phyloP scores from a whole-genome alignment of 2,113 vertebrate genomes.

The Vidua chalybeata region DNA sequence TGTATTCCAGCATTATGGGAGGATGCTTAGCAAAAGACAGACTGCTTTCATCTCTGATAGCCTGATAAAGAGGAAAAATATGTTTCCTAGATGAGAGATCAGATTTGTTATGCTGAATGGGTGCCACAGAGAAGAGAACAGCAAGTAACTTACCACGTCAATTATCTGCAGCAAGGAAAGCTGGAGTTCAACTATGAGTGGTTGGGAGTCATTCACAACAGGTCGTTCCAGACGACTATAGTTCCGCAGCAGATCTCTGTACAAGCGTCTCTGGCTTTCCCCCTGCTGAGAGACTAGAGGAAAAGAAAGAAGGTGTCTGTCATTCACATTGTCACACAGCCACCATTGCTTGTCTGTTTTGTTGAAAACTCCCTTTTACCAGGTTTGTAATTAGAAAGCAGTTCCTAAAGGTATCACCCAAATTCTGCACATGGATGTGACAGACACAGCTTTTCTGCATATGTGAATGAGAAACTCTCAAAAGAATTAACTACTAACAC shows the following conservation, averaged over 20 bases:
- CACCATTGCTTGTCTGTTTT: background rate
- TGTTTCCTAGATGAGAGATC: background rate
- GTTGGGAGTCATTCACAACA: constrained; percentile 84
- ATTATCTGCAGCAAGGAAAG: constrained; percentile 90
- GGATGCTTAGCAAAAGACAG: background rate
- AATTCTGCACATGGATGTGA: background rate
- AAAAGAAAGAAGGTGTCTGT: background rate
- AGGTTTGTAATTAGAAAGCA: background rate
- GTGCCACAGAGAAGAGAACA: background rate
- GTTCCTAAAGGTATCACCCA: background rate
- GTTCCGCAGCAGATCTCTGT: constrained; percentile 83
- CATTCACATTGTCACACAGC: background rate
- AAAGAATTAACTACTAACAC: background rate
- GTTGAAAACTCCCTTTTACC: background rate
- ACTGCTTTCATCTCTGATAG: background rate
- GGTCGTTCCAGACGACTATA: constrained; percentile 88
- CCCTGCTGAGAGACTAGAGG: constrained; percentile 81
- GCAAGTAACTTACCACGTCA: constrained; percentile 82
- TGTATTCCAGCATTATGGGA: background rate
- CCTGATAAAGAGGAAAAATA: background rate
- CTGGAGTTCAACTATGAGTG: constrained; percentile 84
- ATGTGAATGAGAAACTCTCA: background rate
- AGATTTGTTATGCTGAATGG: background rate
- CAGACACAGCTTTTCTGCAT: background rate
- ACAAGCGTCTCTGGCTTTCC: constrained; percentile 84